Evolutionary conservation across 2,797 vertebrate species (phyloP).

Genomic region (Toxotes lorentzi): DNA sequence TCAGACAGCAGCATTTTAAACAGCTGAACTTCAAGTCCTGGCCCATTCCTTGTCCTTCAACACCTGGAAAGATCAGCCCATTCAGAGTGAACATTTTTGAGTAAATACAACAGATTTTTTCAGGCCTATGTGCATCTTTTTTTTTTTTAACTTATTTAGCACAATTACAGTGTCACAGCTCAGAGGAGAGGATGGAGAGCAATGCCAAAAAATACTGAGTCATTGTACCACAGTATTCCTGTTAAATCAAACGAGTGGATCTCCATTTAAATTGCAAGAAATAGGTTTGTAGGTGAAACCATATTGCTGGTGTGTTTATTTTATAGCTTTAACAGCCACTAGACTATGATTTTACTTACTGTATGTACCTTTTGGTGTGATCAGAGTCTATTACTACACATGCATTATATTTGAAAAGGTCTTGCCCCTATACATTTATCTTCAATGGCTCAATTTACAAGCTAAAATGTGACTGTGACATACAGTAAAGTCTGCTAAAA

Average conservation of each 20-base stretch:
- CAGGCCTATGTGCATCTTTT: conserved; percentile 36
- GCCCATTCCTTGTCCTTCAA: conserved; percentile 67
- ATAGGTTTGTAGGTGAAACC: conserved; percentile 55
- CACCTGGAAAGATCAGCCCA: conserved; percentile 64
- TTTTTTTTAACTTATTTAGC: conserved; percentile 38
- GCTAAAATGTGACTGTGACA: conserved; percentile 66
- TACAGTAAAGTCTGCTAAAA: conserved; percentile 66
- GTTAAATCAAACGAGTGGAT: conserved; percentile 44
- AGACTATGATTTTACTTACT: conserved; percentile 58
- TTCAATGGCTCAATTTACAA: conserved; percentile 74
- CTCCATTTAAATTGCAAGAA: conserved; percentile 45
- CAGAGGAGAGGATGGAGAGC: conserved; percentile 50
- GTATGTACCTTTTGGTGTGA: conserved; percentile 61
- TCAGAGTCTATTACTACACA: conserved; percentile 76
- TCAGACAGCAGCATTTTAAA: conserved; percentile 72
- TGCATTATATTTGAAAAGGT: conserved; percentile 77
- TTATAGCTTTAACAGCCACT: conserved; percentile 61
- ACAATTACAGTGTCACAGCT: conserved; percentile 57
- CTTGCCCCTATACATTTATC: conserved; percentile 53
- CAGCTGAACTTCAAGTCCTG: conserved; percentile 71
- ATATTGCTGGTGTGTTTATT: conserved; percentile 69
- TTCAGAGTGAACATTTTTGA: conserved; percentile 41
- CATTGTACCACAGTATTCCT: conserved; percentile 39
- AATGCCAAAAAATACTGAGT: conserved; percentile 48
- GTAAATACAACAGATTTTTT: conserved; percentile 41